Percentiles rank a stretch among this genome's conserved stretches.
phyloP scores from a whole-genome alignment of 2,888 invertebrate species.

The Micoletzkya japonica region DNA sequence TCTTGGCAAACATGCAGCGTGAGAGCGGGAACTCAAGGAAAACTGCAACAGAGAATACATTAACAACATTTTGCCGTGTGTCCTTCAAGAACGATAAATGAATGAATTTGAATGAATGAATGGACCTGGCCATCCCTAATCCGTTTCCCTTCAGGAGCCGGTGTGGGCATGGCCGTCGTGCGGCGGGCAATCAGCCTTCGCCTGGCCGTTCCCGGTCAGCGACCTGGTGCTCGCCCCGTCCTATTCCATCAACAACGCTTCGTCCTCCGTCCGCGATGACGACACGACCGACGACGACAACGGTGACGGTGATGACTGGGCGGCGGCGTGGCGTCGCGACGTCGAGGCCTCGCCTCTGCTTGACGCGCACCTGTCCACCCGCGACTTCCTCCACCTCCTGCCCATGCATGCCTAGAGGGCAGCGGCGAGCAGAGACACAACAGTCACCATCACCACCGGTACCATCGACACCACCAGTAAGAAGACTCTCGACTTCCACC shows the following conservation, averaged over 20 bases:
- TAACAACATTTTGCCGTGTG: no score
- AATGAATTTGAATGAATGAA: no score
- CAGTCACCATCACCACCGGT: conserved; percentile 1
- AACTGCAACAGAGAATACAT: no score
- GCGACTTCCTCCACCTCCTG: conserved; percentile 21
- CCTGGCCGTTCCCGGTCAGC: conserved; percentile 1
- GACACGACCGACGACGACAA: no score
- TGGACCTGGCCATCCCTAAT: no score
- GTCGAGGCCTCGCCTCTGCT: background rate
- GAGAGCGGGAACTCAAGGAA: no score
- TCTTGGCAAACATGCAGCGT: no score
- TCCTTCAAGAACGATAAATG: no score
- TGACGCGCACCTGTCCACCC: conserved; percentile 13
- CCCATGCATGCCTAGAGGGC: conserved; percentile 22
- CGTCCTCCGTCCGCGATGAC: background rate
- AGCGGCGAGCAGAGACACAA: background rate
- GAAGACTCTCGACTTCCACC: no score
- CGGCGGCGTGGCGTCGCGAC: no score
- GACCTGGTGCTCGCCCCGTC: conserved; percentile 8
- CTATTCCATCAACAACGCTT: no score
- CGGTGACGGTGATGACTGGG: background rate
- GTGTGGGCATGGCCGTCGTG: background rate
- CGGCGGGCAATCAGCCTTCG: background rate
- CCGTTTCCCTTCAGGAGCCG: no score
- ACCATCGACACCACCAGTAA: conserved; percentile 10